phyloP scores from a whole-genome alignment of 2,113 vertebrate species.

The Apistogramma diplotaenia region DNA sequence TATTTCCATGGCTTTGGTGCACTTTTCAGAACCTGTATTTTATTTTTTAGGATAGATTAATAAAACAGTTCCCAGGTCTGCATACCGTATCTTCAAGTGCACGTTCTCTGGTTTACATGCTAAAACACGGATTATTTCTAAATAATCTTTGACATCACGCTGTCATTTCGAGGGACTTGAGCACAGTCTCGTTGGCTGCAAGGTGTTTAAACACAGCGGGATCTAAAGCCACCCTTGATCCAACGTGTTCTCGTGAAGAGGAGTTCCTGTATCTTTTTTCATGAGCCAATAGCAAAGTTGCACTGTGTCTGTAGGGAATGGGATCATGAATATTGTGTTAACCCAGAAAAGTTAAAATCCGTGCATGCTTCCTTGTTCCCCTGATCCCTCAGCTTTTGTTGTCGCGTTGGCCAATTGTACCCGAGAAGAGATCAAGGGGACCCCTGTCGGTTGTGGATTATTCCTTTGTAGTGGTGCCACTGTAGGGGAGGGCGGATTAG shows the following conservation, averaged over 20 bases:
- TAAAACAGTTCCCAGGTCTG: not conserved
- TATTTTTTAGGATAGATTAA: constrained; percentile 76
- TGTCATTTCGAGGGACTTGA: constrained; percentile 15
- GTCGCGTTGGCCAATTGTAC: constrained; percentile 71
- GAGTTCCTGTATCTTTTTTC: constrained; percentile 48
- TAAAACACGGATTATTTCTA: constrained; percentile 27
- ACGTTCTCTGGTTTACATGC: not conserved
- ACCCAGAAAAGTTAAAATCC: constrained; percentile 71
- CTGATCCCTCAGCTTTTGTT: constrained; percentile 72
- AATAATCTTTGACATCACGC: constrained; percentile 25
- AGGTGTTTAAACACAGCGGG: constrained; percentile 58
- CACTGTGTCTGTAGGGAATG: constrained; percentile 62
- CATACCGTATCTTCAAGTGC: not conserved
- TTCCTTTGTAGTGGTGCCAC: constrained; percentile 68
- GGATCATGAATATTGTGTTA: constrained; percentile 71
- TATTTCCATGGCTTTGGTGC: constrained; percentile 66
- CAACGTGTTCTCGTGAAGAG: constrained; percentile 20
- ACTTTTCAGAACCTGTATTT: constrained; percentile 72
- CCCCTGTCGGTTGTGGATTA: constrained; percentile 73
- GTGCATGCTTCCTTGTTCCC: constrained; percentile 68
- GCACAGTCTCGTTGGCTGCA: constrained; percentile 23
- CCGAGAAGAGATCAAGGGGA: constrained; percentile 70
- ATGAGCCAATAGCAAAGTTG: constrained; percentile 51
- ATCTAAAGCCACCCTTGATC: constrained; percentile 46
- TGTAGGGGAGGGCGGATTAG: constrained; percentile 73